Base-by-base conservation (phyloP, 2,113 vertebrate genomes). In the Myiagra hebetior region DNA sequence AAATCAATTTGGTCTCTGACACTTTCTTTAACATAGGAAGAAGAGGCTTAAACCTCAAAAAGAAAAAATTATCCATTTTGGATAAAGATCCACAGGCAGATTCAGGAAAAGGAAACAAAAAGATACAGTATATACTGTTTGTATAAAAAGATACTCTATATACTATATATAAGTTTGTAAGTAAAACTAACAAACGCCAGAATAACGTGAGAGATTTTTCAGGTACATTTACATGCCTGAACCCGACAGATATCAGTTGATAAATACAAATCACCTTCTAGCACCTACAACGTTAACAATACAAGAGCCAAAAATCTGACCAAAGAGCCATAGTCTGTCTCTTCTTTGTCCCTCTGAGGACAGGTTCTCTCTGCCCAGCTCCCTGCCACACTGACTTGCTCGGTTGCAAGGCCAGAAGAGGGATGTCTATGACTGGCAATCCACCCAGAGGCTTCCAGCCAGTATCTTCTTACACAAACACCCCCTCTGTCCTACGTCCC, bases 401-500 rank as follows among this genome's bases (percentile, higher is more conserved):
- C 13, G 20, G 4, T 13, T 8, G 1, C 35, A 70, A 67, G 24
- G 52, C 37, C 4, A 9, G 39, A 55, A 22, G 15, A 68, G 7
- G 15, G 11, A 41, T 6, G 3, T 24, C 52, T 46, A 4, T 39
- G 19, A 24, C 39, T 28, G 18, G 6, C 13, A 80, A 42, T 28
- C 9, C 22, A 59, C 11, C 1, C 13, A 57, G 50, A 47, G 8
- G 6, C 39, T 68, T 74, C 23, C 44, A 68, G 17, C 15, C 41
- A 68, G 15, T 16, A 14, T 20, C 12, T 47, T 30, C 64, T 52
- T 62, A 42, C 8, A 62, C 24, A 62, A 30, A 20, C 5, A 15
- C 13, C 6, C 10, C 13, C 5, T 3, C 4, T 21, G 2, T 30
- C 8, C 23, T 21, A 13, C 7, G 10, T 37, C 27, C 39, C 23